phyloP scores from a whole-genome alignment of 2,113 vertebrate species.

The Probosciger aterrimus region DNA sequence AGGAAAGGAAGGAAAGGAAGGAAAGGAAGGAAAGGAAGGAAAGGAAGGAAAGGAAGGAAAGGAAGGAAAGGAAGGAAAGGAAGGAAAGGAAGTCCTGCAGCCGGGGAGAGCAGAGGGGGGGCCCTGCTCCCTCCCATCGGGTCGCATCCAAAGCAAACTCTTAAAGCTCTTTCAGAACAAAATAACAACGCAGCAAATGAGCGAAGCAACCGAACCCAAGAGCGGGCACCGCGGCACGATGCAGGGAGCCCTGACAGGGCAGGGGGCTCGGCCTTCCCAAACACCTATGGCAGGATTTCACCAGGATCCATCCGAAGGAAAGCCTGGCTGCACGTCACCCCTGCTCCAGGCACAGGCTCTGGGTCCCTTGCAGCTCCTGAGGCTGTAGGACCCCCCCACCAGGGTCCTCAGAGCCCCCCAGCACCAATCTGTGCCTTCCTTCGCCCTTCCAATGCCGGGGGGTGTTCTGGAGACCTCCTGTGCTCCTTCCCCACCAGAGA shows the following conservation, averaged over 20 bases:
- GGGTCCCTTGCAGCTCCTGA: neutral
- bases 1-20: no score
- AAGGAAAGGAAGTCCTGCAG: neutral
- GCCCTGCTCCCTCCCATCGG: neutral
- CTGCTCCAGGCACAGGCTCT: neutral
- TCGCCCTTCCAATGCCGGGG: neutral
- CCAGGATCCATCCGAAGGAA: neutral
- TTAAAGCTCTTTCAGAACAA: neutral
- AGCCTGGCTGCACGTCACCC: neutral
- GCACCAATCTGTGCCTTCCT: neutral
- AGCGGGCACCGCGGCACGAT: rapidly evolving
- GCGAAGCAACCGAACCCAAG: neutral
- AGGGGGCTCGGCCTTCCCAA: neutral
- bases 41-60: no score
- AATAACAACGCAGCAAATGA: neutral
- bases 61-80: no score
- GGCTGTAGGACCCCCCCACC: neutral
- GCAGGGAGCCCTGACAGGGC: rapidly evolving
- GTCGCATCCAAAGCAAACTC: neutral
- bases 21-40: no score
- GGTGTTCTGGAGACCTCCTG: neutral
- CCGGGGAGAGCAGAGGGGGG: neutral
- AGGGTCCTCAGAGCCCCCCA: neutral
- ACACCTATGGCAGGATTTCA: neutral
- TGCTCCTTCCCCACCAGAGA: neutral